phyloP scores from a whole-genome alignment of 2,113 vertebrate species.

The Perca schrenkii region DNA sequence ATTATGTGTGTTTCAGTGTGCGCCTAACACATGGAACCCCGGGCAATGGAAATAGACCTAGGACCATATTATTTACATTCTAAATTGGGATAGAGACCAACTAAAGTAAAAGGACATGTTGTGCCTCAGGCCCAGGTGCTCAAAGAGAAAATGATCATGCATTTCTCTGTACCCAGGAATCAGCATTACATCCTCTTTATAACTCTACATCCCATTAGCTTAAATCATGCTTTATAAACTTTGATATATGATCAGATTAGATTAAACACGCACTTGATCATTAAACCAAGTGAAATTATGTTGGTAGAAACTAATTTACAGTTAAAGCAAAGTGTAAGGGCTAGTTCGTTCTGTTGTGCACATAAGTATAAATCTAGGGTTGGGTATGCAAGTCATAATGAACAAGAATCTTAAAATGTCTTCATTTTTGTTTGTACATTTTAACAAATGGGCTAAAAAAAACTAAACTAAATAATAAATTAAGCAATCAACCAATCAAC shows the following conservation, averaged over 20 bases:
- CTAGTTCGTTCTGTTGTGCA: too few relatives aligned
- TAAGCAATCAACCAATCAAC: too few relatives aligned
- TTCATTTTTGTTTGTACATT: too few relatives aligned
- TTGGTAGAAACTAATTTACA: too few relatives aligned
- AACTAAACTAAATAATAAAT: too few relatives aligned
- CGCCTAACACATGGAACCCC: background rate
- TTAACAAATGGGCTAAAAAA: too few relatives aligned
- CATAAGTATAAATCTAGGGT: too few relatives aligned
- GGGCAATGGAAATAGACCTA: background rate
- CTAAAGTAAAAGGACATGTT: background rate
- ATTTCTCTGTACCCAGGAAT: background rate
- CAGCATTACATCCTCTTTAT: background rate
- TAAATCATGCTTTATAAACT: background rate
- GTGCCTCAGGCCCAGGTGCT: background rate
- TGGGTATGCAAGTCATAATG: too few relatives aligned
- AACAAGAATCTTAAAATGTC: too few relatives aligned
- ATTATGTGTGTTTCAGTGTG: slow-evolving; percentile 26
- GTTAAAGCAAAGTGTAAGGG: too few relatives aligned
- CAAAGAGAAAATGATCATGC: slow-evolving; percentile 4
- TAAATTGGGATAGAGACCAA: slow-evolving; percentile 12
- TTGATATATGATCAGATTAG: background rate
- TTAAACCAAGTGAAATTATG: too few relatives aligned
- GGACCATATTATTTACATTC: background rate
- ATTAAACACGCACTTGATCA: too few relatives aligned
- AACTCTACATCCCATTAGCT: background rate